These are phyloP conservation scores for Acanthococcus lagerstroemiae DNA, from an alignment of 2,888 invertebrate species.

Conservation along the genomic window DNA sequence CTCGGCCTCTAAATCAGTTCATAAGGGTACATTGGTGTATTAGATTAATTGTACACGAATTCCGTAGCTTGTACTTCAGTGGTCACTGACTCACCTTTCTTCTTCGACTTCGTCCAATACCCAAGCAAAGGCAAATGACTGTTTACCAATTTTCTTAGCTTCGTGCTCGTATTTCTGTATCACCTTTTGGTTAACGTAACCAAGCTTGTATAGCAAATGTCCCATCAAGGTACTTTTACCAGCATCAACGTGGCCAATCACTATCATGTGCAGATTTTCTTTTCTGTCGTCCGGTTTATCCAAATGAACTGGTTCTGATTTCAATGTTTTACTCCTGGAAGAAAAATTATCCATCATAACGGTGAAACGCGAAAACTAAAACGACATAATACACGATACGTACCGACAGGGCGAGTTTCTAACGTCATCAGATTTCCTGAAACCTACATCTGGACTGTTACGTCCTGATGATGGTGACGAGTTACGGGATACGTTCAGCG, in stretches of 20 bases:
- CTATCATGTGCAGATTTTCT: slow-evolving; percentile 73
- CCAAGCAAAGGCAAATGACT: slow-evolving; percentile 98
- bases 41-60: too few species aligned
- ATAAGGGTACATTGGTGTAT: too few species aligned
- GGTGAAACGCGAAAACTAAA: too few species aligned
- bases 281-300: slow-evolving; percentile 48
- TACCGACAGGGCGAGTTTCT: not conserved
- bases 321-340: not conserved
- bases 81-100: slow-evolving; percentile 68
- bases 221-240: slow-evolving; percentile 98
- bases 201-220: slow-evolving; percentile 73
- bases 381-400: not conserved
- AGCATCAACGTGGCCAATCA: slow-evolving; percentile 94
- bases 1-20: slow-evolving; percentile 66
- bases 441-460: not conserved
- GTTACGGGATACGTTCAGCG: not conserved
- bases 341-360: too few species aligned
- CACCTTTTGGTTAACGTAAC: slow-evolving; percentile 73
- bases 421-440: not conserved
- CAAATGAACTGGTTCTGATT: not conserved
- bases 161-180: slow-evolving; percentile 98
- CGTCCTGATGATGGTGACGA: too few species aligned
- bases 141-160: slow-evolving; percentile 92
- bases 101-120: slow-evolving; percentile 97
- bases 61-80: not conserved